These are phyloP conservation scores for Rugalucina vietnamica DNA, from an alignment of 2,888 invertebrate genomes.

Conservation along the genomic window DNA sequence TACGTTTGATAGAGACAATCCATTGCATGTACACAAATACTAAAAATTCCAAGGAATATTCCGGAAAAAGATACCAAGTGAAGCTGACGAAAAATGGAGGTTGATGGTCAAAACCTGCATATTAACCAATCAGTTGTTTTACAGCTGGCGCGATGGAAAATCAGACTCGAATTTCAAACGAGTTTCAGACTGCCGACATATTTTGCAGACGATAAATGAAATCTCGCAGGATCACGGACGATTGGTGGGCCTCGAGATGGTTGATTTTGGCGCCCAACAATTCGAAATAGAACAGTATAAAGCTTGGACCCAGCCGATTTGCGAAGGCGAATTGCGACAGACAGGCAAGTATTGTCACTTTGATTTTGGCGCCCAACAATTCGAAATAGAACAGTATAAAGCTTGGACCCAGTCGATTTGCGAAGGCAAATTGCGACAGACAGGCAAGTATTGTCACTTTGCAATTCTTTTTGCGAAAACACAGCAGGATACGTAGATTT, in stretches of 20 bases:
- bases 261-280: slow-evolving; percentile 64
- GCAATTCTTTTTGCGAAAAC: too few species aligned
- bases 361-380: slow-evolving; percentile 61
- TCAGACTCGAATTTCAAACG: slow-evolving; percentile 22
- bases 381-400: slow-evolving; percentile 27
- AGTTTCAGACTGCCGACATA: slow-evolving; percentile 50
- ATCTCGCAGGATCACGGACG: slow-evolving; percentile 69
- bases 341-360: too few species aligned
- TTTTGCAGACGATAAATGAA: slow-evolving; percentile 68
- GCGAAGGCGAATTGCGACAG: too few species aligned
- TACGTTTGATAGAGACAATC: slow-evolving; percentile 41
- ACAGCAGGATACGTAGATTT: too few species aligned
- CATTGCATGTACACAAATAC: slow-evolving; percentile 45
- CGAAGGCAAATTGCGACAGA: too few species aligned
- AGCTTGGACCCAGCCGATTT: too few species aligned
- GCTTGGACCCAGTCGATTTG: too few species aligned
- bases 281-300: slow-evolving; percentile 27
- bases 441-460: too few species aligned
- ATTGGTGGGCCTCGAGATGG: slow-evolving; percentile 72
- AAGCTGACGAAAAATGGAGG: slow-evolving; percentile 66
- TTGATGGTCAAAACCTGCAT: slow-evolving; percentile 75
- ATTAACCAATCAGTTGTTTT: slow-evolving; percentile 50
- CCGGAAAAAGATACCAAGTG: slow-evolving; percentile 63
- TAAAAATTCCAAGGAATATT: slow-evolving; percentile 71
- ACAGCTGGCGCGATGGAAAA: slow-evolving; percentile 30